A percentile compares a stretch with the other conserved stretches of the same genome.
Evolutionary conservation across 2,797 vertebrate genomes (phyloP).

Genomic region (Thunnus albacares): DNA sequence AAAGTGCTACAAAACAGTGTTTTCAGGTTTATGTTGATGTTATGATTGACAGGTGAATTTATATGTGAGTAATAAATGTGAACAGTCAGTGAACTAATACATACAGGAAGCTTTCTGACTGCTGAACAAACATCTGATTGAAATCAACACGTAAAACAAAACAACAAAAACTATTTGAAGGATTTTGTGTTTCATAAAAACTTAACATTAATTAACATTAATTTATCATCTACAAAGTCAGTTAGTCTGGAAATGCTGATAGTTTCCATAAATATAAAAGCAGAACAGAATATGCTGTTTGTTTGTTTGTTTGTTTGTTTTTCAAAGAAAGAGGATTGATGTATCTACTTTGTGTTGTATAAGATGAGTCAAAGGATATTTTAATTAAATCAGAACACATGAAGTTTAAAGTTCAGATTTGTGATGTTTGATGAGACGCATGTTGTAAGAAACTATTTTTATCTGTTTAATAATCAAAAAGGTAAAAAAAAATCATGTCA

Average conservation of each 20-base stretch:
- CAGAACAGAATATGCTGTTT: no score
- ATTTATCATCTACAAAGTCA: neutral
- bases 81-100: neutral
- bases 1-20: no score
- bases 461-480: no score
- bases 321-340: neutral
- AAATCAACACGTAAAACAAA: no score
- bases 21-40: neutral
- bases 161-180: neutral
- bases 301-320: no score
- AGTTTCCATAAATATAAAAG: neutral
- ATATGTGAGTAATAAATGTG: neutral
- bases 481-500: no score
- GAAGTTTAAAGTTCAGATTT: neutral
- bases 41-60: neutral
- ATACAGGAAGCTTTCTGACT: neutral
- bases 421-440: neutral
- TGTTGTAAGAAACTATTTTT: no score
- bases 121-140: neutral
- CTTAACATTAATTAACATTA: neutral
- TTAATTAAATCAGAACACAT: neutral
- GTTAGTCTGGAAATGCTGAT: neutral
- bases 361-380: neutral
- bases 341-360: neutral
- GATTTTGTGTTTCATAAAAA: neutral